These are phyloP conservation scores for Australoheros facetus DNA, from an alignment of 2,797 vertebrate genomes.

Conservation along the genomic window DNA sequence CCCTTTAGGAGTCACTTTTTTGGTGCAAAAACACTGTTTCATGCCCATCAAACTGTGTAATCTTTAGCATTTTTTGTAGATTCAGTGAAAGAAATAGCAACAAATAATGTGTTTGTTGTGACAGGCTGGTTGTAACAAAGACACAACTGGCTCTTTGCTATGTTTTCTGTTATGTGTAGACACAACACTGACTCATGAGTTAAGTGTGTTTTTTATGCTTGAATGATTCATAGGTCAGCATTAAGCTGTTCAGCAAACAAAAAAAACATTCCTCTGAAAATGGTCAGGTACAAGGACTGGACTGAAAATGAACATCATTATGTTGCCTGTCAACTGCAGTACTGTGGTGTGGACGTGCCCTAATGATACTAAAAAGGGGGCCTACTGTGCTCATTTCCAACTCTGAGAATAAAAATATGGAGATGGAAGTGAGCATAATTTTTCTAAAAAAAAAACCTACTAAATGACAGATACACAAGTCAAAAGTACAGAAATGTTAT, in stretches of 20 bases:
- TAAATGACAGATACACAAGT: neutral
- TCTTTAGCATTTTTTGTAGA: neutral
- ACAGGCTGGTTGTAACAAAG: neutral
- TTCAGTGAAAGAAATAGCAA: neutral
- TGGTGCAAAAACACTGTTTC: neutral
- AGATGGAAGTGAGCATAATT: neutral
- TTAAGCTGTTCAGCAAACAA: neutral
- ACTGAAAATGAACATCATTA: neutral
- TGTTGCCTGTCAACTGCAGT: neutral
- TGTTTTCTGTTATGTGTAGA: neutral
- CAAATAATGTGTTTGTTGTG: neutral
- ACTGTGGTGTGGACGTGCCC: neutral
- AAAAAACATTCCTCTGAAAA: neutral
- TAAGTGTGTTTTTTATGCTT: neutral
- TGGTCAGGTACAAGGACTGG: neutral
- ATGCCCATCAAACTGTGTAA: too few relatives aligned
- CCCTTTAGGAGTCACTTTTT: neutral
- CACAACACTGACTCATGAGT: neutral
- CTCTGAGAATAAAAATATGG: neutral
- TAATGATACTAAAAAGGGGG: neutral
- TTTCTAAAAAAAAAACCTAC: neutral
- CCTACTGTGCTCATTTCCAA: neutral
- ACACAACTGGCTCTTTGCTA: neutral
- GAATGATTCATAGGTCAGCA: neutral
- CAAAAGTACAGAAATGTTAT: conserved; percentile 16